Base-by-base conservation (phyloP, 2,797 vertebrate genomes). In the Columba guinea region DNA sequence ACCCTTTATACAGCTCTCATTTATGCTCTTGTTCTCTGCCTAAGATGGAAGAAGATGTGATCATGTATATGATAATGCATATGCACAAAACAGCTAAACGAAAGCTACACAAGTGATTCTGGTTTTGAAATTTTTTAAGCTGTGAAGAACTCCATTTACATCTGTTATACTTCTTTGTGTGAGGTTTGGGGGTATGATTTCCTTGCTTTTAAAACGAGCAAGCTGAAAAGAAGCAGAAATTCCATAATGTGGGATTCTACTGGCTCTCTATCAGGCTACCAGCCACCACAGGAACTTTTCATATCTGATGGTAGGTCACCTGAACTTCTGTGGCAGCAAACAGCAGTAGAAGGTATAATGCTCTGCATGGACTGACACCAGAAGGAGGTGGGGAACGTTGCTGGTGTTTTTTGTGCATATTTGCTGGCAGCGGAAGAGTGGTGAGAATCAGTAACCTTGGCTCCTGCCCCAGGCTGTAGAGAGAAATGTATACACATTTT, bases 21-120 rank as follows among this genome's bases (percentile, higher is more conserved):
- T 95, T 94, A 51, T 74, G 35, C 39, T 92, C 86, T 95, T 92
- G 60, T 94, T 93, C 90, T 68, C 71, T 93, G 74, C 63, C 64
- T 76, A 89, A 93, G 58, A 87, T 78, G 49, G 86, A 68, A 77
- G 79, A 87, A 79, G 75, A 92, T 83, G 71, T 77, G 94, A 85
- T 93, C 89, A 71, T 93, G 75, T 85, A 90, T 93, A 95, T 94
- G 88, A 82, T 83, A 92, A 68, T 4, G 4, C 26, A 5, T 88
- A 48, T 87, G 71, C 75, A 89, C 60, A 77, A 90, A 95, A 23
- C 60, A 93, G 86, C 89, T 95, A 80, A 96, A 89, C 63, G 55
- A 77, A 77, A 95, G 67, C 80, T 74, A 67, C 41, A 89, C 68
- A 92, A 92, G 60, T 3, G 4, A 82, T 84, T 83, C 93, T 84